A percentile compares a stretch with the other conserved stretches of the same genome.
These are phyloP conservation scores for Callopanchax toddi DNA, from an alignment of 2,113 vertebrate genomes.

Conservation along the genomic window DNA sequence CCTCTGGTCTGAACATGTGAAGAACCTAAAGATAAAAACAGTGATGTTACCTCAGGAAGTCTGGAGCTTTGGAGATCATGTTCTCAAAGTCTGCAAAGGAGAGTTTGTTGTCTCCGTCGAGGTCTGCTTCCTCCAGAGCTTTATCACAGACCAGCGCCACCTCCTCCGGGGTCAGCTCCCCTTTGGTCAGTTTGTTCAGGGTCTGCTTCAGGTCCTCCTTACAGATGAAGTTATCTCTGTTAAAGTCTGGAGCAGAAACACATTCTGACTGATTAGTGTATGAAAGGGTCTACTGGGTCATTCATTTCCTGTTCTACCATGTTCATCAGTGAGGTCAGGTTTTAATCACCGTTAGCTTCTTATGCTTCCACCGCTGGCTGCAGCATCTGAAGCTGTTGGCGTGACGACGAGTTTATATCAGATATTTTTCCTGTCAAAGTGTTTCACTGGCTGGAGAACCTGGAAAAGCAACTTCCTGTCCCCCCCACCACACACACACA, in stretches of 20 bases:
- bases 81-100: constrained; percentile 94
- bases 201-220: constrained; percentile 90
- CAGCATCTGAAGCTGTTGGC: no score
- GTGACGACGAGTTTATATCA: no score
- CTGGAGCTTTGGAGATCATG: constrained; percentile 96
- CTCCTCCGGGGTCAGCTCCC: constrained; percentile 90
- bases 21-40: neutral
- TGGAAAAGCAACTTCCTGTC: no score
- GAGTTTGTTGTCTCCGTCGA: constrained; percentile 92
- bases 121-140: constrained; percentile 93
- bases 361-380: no score
- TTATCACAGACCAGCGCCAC: constrained; percentile 92
- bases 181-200: constrained; percentile 89
- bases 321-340: no score
- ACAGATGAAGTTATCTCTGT: constrained; percentile 96
- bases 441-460: no score
- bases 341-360: no score
- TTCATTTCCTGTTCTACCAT: no score
- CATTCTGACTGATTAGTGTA: no score
- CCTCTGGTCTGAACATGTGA: neutral
- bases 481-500: no score
- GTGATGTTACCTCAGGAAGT: constrained; percentile 89
- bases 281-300: no score
- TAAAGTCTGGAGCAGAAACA: constrained; percentile 84
- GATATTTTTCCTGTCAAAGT: no score